Evolutionary conservation across 2,888 invertebrate species (phyloP).

Genomic region (Orthonychiurus folsomi): DNA sequence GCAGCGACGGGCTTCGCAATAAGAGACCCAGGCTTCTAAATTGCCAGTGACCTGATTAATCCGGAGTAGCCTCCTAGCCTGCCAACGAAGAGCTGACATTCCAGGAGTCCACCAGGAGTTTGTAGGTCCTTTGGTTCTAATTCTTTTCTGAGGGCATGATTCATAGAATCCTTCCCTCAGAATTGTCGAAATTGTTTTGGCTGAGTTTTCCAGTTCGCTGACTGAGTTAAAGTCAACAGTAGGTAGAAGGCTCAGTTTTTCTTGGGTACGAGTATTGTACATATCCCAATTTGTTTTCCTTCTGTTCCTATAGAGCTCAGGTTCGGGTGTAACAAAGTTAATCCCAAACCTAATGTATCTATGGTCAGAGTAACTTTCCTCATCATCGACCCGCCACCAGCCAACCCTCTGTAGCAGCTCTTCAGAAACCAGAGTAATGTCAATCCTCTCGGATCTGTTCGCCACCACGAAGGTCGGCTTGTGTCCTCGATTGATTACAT

Average conservation of each 20-base stretch:
- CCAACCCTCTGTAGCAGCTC: neutral
- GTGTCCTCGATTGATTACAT: conserved; percentile 21
- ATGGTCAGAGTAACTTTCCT: conserved; percentile 22
- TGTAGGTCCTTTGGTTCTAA: neutral
- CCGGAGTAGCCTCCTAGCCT: neutral
- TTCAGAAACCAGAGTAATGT: conserved; percentile 16
- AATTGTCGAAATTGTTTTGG: too few species aligned
- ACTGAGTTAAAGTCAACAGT: neutral
- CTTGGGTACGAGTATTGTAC: neutral
- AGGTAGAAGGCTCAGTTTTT: neutral
- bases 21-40: neutral
- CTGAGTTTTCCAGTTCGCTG: conserved; percentile 1
- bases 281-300: conserved; percentile 17
- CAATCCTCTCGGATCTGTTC: conserved; percentile 19
- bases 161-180: neutral
- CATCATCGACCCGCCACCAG: conserved; percentile 20
- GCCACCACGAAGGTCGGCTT: conserved; percentile 21
- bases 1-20: neutral
- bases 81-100: conserved; percentile 4
- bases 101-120: conserved; percentile 19
- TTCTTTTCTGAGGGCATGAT: conserved; percentile 15
- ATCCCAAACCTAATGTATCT: conserved; percentile 14
- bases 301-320: conserved; percentile 8
- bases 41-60: too few species aligned
- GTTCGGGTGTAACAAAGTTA: neutral